These are phyloP conservation scores for Macrophya annulata DNA, from an alignment of 2,888 invertebrate species.

Conservation along the genomic window DNA sequence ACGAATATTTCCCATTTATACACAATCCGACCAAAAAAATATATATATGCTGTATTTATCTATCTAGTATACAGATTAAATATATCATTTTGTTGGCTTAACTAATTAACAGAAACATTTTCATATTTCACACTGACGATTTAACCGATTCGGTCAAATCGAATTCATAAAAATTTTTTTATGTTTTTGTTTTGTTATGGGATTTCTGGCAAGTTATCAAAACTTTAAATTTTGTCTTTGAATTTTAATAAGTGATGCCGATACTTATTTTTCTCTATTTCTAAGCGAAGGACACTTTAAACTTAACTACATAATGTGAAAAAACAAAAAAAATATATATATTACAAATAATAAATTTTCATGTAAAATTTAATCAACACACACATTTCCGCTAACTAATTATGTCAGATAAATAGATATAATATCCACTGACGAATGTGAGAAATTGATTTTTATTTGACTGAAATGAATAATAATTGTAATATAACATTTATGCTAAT, in stretches of 20 bases:
- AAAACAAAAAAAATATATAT: neutral
- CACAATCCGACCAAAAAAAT: neutral
- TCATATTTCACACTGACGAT: neutral
- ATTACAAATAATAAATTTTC: neutral
- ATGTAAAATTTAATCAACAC: slow-evolving; percentile 2
- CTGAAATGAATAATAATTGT: neutral
- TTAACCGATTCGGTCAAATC: neutral
- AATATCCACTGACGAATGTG: neutral
- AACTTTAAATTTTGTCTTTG: neutral
- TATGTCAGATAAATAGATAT: neutral
- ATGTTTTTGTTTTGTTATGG: neutral
- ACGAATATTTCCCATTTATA: neutral
- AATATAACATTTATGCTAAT: neutral
- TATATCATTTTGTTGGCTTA: neutral
- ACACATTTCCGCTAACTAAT: slow-evolving; percentile 10
- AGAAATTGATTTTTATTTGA: neutral
- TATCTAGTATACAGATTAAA: neutral
- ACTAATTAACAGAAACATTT: neutral
- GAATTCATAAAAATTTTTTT: too few species aligned
- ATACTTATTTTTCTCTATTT: neutral
- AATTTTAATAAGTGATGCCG: neutral
- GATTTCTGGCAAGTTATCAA: neutral
- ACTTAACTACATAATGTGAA: neutral
- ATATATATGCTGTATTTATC: neutral
- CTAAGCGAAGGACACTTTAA: neutral